These are phyloP conservation scores for Drosophila greeni DNA, from an alignment of 2,888 invertebrate genomes.

Conservation along the genomic window DNA sequence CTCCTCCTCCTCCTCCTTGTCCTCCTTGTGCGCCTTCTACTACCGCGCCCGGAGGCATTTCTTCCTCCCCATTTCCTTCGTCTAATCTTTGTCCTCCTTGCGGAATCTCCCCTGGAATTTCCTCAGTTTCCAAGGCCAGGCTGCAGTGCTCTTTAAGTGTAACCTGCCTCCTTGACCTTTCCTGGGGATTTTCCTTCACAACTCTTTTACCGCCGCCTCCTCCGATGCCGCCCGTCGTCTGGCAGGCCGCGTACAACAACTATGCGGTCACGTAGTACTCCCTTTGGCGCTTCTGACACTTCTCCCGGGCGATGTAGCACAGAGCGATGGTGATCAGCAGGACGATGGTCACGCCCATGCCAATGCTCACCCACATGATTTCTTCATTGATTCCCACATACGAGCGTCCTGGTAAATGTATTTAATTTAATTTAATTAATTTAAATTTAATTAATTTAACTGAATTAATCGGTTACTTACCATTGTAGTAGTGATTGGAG, in stretches of 20 bases:
- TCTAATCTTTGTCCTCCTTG: background rate
- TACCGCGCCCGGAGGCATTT: background rate
- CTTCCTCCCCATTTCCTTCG: background rate
- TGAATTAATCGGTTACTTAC: conserved; percentile 54
- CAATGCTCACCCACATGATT: conserved; percentile 93
- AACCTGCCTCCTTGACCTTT: conserved; percentile 8
- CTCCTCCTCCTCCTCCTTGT: conserved; percentile 1
- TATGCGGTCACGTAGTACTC: conserved; percentile 86
- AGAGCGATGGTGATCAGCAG: conserved; percentile 89
- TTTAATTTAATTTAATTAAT: background rate
- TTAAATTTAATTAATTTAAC: too few species aligned
- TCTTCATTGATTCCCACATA: conserved; percentile 92
- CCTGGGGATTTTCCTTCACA: background rate
- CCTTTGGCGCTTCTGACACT: conserved; percentile 86
- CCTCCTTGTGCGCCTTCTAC: background rate
- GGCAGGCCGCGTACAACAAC: conserved; percentile 70
- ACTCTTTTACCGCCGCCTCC: conserved; percentile 7
- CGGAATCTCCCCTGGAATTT: background rate
- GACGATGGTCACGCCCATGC: conserved; percentile 83
- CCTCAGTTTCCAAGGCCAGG: conserved; percentile 1
- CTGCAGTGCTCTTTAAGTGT: conserved; percentile 2
- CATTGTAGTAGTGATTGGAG: conserved; percentile 78
- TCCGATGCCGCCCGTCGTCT: conserved; percentile 22
- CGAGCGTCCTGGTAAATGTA: conserved; percentile 83
- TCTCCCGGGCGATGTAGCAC: conserved; percentile 89